Percentiles rank a stretch among this genome's conserved stretches.
phyloP scores from a whole-genome alignment of 2,113 vertebrate genomes.

The Cichladusa arquata region DNA sequence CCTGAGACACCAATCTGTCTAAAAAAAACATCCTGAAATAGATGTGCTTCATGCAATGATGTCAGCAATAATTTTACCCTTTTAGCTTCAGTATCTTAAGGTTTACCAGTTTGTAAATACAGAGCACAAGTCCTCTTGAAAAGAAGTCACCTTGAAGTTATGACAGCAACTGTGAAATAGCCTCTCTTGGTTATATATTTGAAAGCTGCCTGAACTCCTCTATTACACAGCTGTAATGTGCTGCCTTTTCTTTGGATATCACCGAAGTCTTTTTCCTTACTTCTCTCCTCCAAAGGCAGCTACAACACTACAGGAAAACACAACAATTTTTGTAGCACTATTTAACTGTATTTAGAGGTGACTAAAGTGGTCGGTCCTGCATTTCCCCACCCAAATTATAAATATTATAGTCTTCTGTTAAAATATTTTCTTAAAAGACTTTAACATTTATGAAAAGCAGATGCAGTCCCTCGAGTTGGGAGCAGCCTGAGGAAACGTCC shows the following conservation, averaged over 20 bases:
- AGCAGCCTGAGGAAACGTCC: background rate
- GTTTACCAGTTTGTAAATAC: background rate
- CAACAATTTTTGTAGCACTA: background rate
- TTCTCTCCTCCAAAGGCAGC: background rate
- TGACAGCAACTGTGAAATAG: background rate
- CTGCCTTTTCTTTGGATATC: background rate
- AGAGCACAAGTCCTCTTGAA: background rate
- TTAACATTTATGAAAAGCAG: background rate
- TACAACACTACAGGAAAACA: background rate
- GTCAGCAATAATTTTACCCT: background rate
- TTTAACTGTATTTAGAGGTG: background rate
- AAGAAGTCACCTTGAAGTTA: background rate
- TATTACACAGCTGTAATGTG: background rate
- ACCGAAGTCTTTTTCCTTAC: background rate
- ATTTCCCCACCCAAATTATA: rapidly evolving
- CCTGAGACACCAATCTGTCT: background rate
- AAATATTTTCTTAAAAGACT: background rate
- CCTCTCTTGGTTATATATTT: background rate
- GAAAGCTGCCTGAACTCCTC: background rate
- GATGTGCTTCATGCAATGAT: background rate
- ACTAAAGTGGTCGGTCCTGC: background rate
- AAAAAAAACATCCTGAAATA: background rate
- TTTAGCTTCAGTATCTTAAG: background rate
- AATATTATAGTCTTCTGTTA: background rate
- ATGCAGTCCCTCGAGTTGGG: rapidly evolving